Evolutionary conservation across 2,888 invertebrate species (phyloP).

Genomic region (Caenorhabditis zanzibari): DNA sequence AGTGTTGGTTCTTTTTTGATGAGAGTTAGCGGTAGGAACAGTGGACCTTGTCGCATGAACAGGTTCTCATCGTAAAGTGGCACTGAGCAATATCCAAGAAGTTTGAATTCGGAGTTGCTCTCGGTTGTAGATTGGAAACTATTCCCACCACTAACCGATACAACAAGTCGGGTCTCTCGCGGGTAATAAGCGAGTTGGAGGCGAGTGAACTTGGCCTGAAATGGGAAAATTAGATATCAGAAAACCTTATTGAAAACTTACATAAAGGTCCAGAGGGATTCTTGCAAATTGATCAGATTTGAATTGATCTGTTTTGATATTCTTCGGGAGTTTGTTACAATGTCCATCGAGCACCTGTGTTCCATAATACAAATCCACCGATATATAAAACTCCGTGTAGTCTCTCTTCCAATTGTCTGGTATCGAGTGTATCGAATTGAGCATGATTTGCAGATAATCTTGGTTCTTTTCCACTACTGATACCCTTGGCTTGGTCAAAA

Average conservation of each 20-base stretch:
- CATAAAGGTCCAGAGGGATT: slow-evolving; percentile 76
- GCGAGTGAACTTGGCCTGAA: slow-evolving; percentile 69
- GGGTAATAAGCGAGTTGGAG: slow-evolving; percentile 66
- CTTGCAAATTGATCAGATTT: slow-evolving; percentile 60
- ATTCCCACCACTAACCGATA: slow-evolving; percentile 58
- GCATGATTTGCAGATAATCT: slow-evolving; percentile 84
- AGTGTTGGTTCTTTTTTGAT: slow-evolving; percentile 64
- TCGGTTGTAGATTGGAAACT: slow-evolving; percentile 20
- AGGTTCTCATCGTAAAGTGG: slow-evolving; percentile 79
- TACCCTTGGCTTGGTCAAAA: slow-evolving; percentile 38
- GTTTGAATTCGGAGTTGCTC: slow-evolving; percentile 36
- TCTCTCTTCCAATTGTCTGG: slow-evolving; percentile 76
- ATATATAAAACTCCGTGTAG: slow-evolving; percentile 72
- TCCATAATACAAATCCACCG: slow-evolving; percentile 77
- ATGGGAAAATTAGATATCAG: not conserved
- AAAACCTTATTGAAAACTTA: slow-evolving; percentile 34
- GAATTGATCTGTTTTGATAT: slow-evolving; percentile 62
- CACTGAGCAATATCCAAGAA: slow-evolving; percentile 76
- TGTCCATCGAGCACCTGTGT: slow-evolving; percentile 71
- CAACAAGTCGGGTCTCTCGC: slow-evolving; percentile 70
- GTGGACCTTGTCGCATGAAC: slow-evolving; percentile 75
- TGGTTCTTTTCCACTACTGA: slow-evolving; percentile 78
- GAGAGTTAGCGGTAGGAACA: slow-evolving; percentile 68
- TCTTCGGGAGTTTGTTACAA: slow-evolving; percentile 57
- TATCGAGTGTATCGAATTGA: slow-evolving; percentile 83